Conservation (phyloP, 2,888 invertebrate genomes). For the Cheilosia pagana region DNA sequence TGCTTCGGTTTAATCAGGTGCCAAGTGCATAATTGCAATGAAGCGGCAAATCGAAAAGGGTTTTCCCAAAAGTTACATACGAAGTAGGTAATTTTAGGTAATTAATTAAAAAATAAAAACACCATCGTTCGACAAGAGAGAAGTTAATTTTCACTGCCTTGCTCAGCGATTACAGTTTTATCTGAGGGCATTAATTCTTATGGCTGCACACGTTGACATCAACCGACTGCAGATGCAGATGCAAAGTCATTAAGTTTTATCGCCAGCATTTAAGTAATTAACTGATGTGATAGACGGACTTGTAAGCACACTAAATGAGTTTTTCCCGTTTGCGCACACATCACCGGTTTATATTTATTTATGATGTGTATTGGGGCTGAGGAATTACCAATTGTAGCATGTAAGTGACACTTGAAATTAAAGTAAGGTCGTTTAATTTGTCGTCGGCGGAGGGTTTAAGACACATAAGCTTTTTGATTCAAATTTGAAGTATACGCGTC, state of each 20-base stretch:
- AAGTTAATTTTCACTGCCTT: slow-evolving; percentile 37
- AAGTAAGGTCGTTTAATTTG: neutral
- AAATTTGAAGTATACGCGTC: too few relatives aligned
- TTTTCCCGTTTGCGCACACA: slow-evolving; percentile 23
- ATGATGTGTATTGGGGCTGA: slow-evolving; percentile 14
- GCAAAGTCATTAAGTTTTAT: slow-evolving; percentile 63
- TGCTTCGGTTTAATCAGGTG: slow-evolving; percentile 48
- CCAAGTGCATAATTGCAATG: slow-evolving; percentile 12
- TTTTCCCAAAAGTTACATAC: neutral
- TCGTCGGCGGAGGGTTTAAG: too few relatives aligned
- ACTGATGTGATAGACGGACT: slow-evolving; percentile 17
- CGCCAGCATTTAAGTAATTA: slow-evolving; percentile 54
- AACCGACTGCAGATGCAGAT: slow-evolving; percentile 53
- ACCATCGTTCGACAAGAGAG: neutral
- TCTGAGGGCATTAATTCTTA: slow-evolving; percentile 41
- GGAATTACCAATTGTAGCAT: neutral
- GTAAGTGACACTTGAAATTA: neutral
- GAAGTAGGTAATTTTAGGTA: slow-evolving; percentile 10
- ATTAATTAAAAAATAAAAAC: slow-evolving; percentile 4
- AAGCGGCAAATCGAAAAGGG: neutral
- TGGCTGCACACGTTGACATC: slow-evolving; percentile 30
- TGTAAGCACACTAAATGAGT: slow-evolving; percentile 8
- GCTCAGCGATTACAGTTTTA: slow-evolving; percentile 51
- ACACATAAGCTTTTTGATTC: too few relatives aligned
- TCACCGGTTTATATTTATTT: slow-evolving; percentile 17